phyloP scores from a whole-genome alignment of 2,888 invertebrate genomes.

The Orchesella flavescens region DNA sequence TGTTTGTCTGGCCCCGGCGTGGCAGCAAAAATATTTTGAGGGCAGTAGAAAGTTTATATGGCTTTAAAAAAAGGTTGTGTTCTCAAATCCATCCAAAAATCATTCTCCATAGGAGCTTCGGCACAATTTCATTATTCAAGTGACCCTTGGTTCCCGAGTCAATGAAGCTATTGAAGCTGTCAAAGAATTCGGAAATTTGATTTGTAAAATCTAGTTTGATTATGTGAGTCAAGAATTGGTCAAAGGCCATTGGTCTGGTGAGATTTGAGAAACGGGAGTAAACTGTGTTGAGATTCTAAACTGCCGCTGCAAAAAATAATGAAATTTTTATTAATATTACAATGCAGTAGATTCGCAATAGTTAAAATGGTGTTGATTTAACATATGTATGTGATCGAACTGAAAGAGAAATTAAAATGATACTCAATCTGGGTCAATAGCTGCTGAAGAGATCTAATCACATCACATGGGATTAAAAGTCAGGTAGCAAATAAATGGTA shows the following conservation, averaged over 20 bases:
- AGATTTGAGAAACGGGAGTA: constrained; percentile 45
- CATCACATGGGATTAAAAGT: too few species aligned
- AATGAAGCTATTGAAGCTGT: constrained; percentile 53
- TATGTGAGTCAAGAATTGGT: constrained; percentile 49
- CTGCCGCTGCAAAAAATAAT: constrained; percentile 73
- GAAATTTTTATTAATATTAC: too few species aligned
- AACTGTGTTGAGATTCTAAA: constrained; percentile 52
- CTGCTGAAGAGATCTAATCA: too few species aligned
- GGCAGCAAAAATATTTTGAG: too few species aligned
- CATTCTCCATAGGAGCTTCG: constrained; percentile 45
- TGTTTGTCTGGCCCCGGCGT: too few species aligned
- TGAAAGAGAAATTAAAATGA: constrained; percentile 11
- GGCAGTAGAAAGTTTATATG: too few species aligned
- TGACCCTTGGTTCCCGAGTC: constrained; percentile 47
- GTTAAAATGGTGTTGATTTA: too few species aligned
- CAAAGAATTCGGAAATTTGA: constrained; percentile 43
- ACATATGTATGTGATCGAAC: background rate
- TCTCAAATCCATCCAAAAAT: too few species aligned
- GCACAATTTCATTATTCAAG: constrained; percentile 48
- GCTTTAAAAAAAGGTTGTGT: too few species aligned
- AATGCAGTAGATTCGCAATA: too few species aligned
- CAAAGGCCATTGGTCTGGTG: constrained; percentile 50
- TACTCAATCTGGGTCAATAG: constrained; percentile 5
- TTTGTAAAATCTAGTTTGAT: constrained; percentile 51
- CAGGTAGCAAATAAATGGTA: too few species aligned